Conservation (phyloP, 2,113 vertebrate species). For the Trichechus manatus region DNA sequence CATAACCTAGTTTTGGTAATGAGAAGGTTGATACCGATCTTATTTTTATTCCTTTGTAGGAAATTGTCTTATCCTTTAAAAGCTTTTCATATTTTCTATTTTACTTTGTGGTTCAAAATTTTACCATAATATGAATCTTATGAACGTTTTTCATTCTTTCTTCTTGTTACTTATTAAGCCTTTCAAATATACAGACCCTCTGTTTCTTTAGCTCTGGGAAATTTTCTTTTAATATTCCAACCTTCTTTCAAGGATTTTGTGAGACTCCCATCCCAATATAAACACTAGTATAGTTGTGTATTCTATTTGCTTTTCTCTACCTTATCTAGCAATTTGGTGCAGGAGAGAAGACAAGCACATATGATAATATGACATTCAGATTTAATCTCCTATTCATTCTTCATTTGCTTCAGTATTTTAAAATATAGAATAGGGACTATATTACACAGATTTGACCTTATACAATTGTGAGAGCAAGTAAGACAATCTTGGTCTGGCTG, state of each 20-base stretch:
- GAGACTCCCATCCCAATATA: no score
- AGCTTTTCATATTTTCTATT: not conserved
- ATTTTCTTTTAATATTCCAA: not conserved
- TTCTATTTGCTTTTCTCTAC: not conserved
- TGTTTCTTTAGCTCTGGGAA: not conserved
- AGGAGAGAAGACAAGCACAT: not conserved
- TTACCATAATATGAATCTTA: not conserved
- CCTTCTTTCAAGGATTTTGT: not conserved
- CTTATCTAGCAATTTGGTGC: not conserved
- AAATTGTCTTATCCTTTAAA: conserved; percentile 4
- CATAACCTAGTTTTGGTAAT: not conserved
- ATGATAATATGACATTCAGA: not conserved
- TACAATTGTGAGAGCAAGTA: no score
- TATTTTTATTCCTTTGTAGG: not conserved
- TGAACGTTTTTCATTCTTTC: not conserved
- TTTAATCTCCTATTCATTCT: not conserved
- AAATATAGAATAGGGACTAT: no score
- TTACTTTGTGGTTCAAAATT: not conserved
- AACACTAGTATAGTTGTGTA: not conserved
- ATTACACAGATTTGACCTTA: no score
- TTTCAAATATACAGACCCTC: not conserved
- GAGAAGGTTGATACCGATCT: not conserved
- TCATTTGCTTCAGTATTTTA: not conserved
- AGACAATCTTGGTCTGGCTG: no score
- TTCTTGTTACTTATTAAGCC: not conserved